A percentile compares a stretch with the other conserved stretches of the same genome.
Conservation (phyloP, 2,113 vertebrate species). For the Antigone vipio region DNA sequence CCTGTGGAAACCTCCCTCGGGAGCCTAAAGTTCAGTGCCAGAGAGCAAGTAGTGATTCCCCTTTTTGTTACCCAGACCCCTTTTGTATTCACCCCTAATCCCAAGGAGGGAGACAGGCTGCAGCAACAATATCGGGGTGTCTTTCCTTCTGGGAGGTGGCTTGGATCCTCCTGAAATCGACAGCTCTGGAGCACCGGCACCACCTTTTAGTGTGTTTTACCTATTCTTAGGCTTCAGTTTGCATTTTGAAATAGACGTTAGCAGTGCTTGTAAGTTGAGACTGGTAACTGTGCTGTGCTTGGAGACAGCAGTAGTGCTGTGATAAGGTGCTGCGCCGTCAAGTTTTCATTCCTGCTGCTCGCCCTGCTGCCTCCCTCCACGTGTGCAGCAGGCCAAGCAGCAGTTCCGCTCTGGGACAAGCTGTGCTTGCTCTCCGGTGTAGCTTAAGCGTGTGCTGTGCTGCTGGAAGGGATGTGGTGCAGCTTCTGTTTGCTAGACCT, state of each 20-base stretch:
- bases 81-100: background rate
- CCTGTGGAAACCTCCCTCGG: background rate
- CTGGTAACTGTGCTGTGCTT: background rate
- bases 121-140: background rate
- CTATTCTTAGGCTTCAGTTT: background rate
- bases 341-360: background rate
- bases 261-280: background rate
- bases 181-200: background rate
- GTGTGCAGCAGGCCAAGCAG: background rate
- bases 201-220: background rate
- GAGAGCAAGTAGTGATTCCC: background rate
- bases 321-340: accelerated
- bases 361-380: background rate
- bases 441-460: background rate
- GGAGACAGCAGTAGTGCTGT: accelerated
- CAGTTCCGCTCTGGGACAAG: background rate
- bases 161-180: background rate
- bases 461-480: background rate
- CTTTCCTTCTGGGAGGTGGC: background rate
- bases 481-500: background rate
- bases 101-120: background rate
- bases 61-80: background rate
- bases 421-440: background rate
- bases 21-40: background rate
- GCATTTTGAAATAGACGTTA: background rate